Conservation (phyloP, 2,888 invertebrate species). For the Tetragonisca angustula region DNA sequence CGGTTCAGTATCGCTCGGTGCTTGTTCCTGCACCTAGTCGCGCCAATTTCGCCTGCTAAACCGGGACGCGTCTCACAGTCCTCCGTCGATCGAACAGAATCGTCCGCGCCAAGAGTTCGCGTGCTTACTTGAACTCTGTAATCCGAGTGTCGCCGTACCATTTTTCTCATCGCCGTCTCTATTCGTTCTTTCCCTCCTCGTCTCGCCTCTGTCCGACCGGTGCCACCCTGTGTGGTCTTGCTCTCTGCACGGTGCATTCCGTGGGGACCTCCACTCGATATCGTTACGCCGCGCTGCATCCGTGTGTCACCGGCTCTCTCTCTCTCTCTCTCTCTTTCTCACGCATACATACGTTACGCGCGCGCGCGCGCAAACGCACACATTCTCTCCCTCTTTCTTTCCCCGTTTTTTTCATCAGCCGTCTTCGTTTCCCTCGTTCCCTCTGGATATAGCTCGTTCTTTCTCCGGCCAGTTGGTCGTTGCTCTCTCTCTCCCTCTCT, state of each 20-base stretch:
- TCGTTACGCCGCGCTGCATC: slow-evolving; percentile 72
- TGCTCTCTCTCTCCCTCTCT: slow-evolving; percentile 34
- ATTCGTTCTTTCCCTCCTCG: not conserved
- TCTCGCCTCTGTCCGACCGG: slow-evolving; percentile 9
- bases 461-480: slow-evolving; percentile 28
- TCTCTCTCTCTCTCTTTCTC: slow-evolving; percentile 42
- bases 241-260: slow-evolving; percentile 66
- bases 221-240: slow-evolving; percentile 40
- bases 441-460: slow-evolving; percentile 37
- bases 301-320: slow-evolving; percentile 67
- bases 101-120: slow-evolving; percentile 11
- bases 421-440: slow-evolving; percentile 40
- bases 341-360: not conserved
- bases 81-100: slow-evolving; percentile 5
- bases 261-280: slow-evolving; percentile 70
- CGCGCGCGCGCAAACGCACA: not conserved
- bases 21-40: slow-evolving; percentile 27
- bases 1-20: slow-evolving; percentile 31
- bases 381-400: slow-evolving; percentile 20
- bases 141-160: slow-evolving; percentile 7
- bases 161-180: not conserved
- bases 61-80: slow-evolving; percentile 21
- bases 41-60: slow-evolving; percentile 29
- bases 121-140: not conserved
- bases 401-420: slow-evolving; percentile 14